Base-by-base conservation (phyloP, 2,888 invertebrate species). In the Meteorus cinctellus region DNA sequence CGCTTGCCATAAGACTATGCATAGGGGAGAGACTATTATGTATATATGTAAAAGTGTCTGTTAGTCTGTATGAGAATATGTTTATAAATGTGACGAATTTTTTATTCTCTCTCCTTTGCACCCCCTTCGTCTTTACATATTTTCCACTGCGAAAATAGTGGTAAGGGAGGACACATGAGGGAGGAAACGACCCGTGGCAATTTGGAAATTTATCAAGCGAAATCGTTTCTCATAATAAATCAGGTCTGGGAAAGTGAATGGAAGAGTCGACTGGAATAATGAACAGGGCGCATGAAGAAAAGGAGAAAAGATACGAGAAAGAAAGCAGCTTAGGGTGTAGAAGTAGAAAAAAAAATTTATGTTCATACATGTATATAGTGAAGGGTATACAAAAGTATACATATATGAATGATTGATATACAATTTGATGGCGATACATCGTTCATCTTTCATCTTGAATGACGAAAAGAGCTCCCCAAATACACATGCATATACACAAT, bases 171-270 rank as follows among this genome's bases (percentile, higher is more conserved):
- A 19, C 19, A 19, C 36, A 63, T 34, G 29, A 63, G 34, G 34
- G 34, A 63, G 19, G 31, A 68, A 68, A 48, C 45, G 31, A 31
- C 51, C 51, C 51, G 31, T 62, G 45, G 60, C 69, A 62, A 74
- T 74, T 74, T 69, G 63, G 27, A 60, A 63, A 74, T 67, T 74
- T 74, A 68, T 74, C 74, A 69, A 68, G 67, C 41, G 62, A 27
- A 68, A 71, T 71, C 62, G 62, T 69, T 74, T 60, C 45, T 34
- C 8, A 48, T 62, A 48, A 68, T 69, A 74, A 74, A 74, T 74
- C 66, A 68, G 48, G 62, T 24, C 63, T 6, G 16, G 51, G 29
- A 63, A 62, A 69, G 68, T 74, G 60, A 74, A 69, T 74, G 74
- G 51, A 69, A 51, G 59, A 68, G 69, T 74, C 59, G 60, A 74